Evolutionary conservation across 2,797 vertebrate genomes (phyloP), one percentile per base, ranked within the genome.

Genomic region (Nyctibius grandis): DNA sequence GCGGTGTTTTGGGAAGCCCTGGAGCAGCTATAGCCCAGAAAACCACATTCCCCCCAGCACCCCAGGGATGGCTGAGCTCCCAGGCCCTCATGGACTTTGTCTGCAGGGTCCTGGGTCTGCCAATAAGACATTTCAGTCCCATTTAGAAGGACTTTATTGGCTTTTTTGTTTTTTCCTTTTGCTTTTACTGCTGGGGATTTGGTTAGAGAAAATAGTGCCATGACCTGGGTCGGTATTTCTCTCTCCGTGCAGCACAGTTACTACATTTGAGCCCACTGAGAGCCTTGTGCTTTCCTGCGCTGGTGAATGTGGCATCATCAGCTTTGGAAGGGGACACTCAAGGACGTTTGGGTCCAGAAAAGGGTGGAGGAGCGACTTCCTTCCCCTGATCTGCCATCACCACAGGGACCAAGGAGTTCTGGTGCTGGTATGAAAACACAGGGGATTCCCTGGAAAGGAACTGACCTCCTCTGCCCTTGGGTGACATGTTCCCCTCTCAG

Each of bases 181-280:
- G 65, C 28, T 88, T 85, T 70, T 42, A 23, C 20, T 85, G 45
- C 38, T 57, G 34, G 40, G 23, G 34, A 50, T 68, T 45, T 70
- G 26, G 6, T 57, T 70, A 59, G n/a, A 75, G 40, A 77, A 64
- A 93, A 28, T 4, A 13, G 26, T 67, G 18, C 21, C 40, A 25
- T 45, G 47, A 6, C 12, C 33, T 36, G 74, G 15, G 7, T n/a
- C 1, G 4, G 34, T 33, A 6, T 78, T 91, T 53, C 61, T 95
- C 50, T 15, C 31, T 63, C 72, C 85, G 34, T 19, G 72, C 68
- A 70, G 56, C n/a, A 25, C 40, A 50, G 36, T 50, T 17, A 31
- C 9, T 31, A 6, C 6, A 9, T 28, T 2, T 0, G 3, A 83
- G 34, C 25, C 10, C 28, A 40, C 16, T 0, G 3, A 77, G 64